These are phyloP conservation scores for Coreoperca whiteheadi DNA, from an alignment of 2,113 vertebrate genomes.

Conservation along the genomic window DNA sequence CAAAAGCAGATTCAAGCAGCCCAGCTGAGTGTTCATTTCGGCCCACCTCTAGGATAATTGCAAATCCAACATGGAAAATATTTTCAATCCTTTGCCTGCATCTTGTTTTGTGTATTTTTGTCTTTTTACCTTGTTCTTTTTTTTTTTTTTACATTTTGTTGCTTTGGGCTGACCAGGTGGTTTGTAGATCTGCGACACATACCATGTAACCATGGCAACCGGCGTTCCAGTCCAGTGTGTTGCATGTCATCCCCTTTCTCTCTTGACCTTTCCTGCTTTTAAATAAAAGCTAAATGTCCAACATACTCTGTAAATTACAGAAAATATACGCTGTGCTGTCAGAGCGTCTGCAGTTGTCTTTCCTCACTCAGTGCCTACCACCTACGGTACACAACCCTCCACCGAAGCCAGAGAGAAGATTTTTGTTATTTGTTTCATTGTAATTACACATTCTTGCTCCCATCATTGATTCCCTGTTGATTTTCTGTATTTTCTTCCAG, in stretches of 20 bases:
- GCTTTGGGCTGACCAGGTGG: not conserved
- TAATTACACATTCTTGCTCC: not conserved
- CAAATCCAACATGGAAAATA: not conserved
- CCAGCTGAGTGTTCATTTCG: not conserved
- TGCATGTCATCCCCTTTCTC: not conserved
- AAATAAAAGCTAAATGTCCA: constrained; percentile 7
- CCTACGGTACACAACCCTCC: not conserved
- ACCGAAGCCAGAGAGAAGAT: not conserved
- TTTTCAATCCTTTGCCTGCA: not conserved
- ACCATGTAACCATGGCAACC: constrained; percentile 4
- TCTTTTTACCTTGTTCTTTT: not conserved
- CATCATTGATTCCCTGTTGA: not conserved
- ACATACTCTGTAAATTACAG: not conserved
- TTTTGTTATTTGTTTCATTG: not conserved
- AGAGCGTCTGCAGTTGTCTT: not conserved
- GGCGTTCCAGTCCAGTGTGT: not conserved
- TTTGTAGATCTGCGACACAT: not conserved
- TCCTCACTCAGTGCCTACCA: not conserved
- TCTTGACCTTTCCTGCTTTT: constrained; percentile 36
- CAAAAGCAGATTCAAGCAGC: not conserved
- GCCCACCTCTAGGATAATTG: not conserved
- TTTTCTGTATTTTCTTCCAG: not conserved
- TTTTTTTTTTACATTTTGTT: not conserved
- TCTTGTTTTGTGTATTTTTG: not conserved
- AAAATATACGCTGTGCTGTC: not conserved